A percentile compares a stretch with the other conserved stretches of the same genome.
Evolutionary conservation across 2,797 vertebrate genomes (phyloP).

Genomic region (Nyctalus aviator): DNA sequence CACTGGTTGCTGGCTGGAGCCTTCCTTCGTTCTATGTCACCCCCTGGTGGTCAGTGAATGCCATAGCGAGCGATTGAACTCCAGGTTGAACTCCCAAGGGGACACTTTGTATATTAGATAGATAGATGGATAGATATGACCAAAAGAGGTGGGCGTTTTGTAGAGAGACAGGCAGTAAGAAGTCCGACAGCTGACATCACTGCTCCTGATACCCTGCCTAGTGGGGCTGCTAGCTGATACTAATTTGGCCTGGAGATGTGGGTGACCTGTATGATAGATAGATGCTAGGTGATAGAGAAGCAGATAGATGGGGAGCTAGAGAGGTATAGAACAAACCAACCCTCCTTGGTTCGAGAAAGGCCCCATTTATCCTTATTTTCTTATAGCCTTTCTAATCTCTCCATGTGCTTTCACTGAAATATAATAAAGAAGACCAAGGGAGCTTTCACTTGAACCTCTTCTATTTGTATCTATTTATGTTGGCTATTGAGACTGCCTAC

Average conservation of each 20-base stretch:
- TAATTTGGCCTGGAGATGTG: not conserved
- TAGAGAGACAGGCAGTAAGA: not conserved
- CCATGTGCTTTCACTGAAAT: not conserved
- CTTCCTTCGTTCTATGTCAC: too few species aligned
- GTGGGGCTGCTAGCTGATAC: not conserved
- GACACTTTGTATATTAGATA: too few species aligned
- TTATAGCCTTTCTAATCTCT: not conserved
- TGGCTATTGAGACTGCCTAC: not conserved
- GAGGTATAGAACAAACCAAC: not conserved
- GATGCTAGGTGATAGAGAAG: not conserved
- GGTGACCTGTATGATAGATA: not conserved
- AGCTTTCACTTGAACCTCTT: not conserved
- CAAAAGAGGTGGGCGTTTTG: not conserved
- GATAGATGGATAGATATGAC: not conserved
- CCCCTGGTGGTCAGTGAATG: too few species aligned
- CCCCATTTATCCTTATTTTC: not conserved
- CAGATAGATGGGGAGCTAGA: not conserved
- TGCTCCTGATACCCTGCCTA: accelerated
- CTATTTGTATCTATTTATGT: not conserved
- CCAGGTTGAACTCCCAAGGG: too few species aligned
- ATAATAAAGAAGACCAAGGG: not conserved
- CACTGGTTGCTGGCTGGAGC: too few species aligned
- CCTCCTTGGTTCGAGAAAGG: not conserved
- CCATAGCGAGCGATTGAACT: too few species aligned
- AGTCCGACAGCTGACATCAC: not conserved